Conservation (phyloP, 1,140 invertebrate species). For the Drosophila bocqueti region DNA sequence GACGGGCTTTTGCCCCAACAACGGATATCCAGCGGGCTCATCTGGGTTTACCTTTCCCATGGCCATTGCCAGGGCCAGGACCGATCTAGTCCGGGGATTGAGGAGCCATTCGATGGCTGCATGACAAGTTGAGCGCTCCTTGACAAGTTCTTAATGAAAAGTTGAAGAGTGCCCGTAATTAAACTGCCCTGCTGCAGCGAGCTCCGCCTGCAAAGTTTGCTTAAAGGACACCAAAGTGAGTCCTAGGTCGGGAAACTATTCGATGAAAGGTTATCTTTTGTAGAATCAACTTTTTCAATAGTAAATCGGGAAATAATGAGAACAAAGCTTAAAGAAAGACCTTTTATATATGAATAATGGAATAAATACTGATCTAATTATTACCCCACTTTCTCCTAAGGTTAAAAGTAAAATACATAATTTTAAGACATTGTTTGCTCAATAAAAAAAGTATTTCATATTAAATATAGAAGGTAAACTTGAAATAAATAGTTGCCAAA, state of each 20-base stretch:
- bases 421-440: neutral
- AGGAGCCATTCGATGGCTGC: slow-evolving; percentile 39
- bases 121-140: slow-evolving; percentile 47
- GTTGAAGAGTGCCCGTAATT: slow-evolving; percentile 51
- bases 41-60: slow-evolving; percentile 18
- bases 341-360: neutral
- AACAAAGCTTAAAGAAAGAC: neutral
- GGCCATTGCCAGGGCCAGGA: neutral
- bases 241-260: slow-evolving; percentile 2
- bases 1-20: slow-evolving; percentile 21
- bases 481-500: neutral
- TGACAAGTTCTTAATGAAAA: slow-evolving; percentile 59
- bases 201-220: slow-evolving; percentile 39
- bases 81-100: slow-evolving; percentile 23
- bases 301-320: neutral
- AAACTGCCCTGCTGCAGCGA: slow-evolving; percentile 36
- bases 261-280: neutral
- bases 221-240: slow-evolving; percentile 23
- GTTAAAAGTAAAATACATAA: neutral
- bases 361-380: neutral
- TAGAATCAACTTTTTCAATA: slow-evolving; percentile 3
- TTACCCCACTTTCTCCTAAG: neutral
- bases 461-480: neutral
- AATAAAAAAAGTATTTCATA: neutral
- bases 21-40: slow-evolving; percentile 26